Base-by-base conservation (phyloP, 2,888 invertebrate species). In the Monoplex corrugatus region DNA sequence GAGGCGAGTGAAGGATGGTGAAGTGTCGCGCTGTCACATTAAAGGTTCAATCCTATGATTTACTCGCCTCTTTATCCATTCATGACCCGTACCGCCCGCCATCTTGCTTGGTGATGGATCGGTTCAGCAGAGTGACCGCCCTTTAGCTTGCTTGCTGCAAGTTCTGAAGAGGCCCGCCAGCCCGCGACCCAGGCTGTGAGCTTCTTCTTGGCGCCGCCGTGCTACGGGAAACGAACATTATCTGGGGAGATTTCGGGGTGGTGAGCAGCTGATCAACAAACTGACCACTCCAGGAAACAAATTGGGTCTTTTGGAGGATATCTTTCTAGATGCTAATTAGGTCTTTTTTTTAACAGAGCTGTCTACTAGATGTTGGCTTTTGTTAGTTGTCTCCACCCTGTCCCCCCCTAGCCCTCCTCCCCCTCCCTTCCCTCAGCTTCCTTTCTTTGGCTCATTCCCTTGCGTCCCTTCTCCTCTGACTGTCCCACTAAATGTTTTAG, bases 41-140 rank as follows among this genome's bases (percentile, higher is more conserved):
- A n/a, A 35, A 43, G 87, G 45, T 68, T 68, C 87, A 44, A 87
- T 87, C 75, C 87, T n/a, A 28, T 87, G 87, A 87, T 87, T 87
- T 87, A 87, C 87, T 68, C 78, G 0, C 16, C 87, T 78, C 43
- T 23, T 78, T 78, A 28, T 10, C 45, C 87, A 87, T 87, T 78
- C 87, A 78, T 45, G 78, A 45, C 78, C 78, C 75, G 45, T 45
- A 19, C 87, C 68, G 68, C 78, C 63, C 87, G 78, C 50, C 87
- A 68, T 87, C 78, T 78, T 87, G 57, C 10, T 28, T 23, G 38
- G 43, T 87, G 87, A 87, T 87, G 57, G 87, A 87, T 87, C 16
- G 50, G 45, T 50, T 38, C n/a, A n/a, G 38, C 68, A 28, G 44
- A 78, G 87, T 87, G 87, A 68, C 78, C 87, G 78, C 78, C 78